Percentiles rank a stretch among this genome's conserved stretches.
These are phyloP conservation scores for Halictus ligatus DNA, from an alignment of 2,888 invertebrate species.

Conservation along the genomic window DNA sequence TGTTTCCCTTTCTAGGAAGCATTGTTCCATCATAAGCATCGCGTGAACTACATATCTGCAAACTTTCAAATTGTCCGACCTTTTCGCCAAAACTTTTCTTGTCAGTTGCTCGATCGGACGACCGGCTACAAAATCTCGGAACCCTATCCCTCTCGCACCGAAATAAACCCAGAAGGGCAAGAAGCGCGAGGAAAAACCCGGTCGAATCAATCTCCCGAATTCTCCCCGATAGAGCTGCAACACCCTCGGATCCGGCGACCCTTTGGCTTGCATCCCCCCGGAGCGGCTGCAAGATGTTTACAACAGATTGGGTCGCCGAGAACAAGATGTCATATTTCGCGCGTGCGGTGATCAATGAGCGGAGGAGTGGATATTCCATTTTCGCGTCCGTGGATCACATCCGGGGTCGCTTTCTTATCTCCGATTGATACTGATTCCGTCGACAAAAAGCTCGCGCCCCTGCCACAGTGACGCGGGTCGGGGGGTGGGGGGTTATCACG, in stretches of 20 bases:
- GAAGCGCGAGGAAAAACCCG: background rate
- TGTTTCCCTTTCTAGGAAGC: too few relatives aligned
- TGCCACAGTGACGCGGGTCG: slow-evolving; percentile 17
- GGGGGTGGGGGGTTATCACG: background rate
- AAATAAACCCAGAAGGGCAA: background rate
- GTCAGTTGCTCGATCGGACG: background rate
- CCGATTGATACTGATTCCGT: slow-evolving; percentile 62
- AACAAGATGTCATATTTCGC: slow-evolving; percentile 53
- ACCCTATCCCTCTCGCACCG: background rate
- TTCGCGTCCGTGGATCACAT: slow-evolving; percentile 31
- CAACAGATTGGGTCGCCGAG: slow-evolving; percentile 37
- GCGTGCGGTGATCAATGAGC: slow-evolving; percentile 43
- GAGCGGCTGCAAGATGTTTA: slow-evolving; percentile 1
- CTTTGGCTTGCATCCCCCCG: slow-evolving; percentile 6
- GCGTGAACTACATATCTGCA: background rate
- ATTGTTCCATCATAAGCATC: background rate
- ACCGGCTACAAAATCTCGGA: background rate
- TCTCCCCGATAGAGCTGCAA: background rate
- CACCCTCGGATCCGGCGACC: background rate
- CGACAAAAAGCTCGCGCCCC: slow-evolving; percentile 61
- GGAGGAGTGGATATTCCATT: slow-evolving; percentile 54
- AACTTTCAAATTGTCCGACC: background rate
- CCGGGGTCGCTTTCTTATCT: slow-evolving; percentile 60
- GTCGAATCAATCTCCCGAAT: slow-evolving; percentile 1
- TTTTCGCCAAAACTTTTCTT: background rate